Evolutionary conservation across 2,113 vertebrate genomes (phyloP).

Genomic region (Crotophaga sulcirostris): DNA sequence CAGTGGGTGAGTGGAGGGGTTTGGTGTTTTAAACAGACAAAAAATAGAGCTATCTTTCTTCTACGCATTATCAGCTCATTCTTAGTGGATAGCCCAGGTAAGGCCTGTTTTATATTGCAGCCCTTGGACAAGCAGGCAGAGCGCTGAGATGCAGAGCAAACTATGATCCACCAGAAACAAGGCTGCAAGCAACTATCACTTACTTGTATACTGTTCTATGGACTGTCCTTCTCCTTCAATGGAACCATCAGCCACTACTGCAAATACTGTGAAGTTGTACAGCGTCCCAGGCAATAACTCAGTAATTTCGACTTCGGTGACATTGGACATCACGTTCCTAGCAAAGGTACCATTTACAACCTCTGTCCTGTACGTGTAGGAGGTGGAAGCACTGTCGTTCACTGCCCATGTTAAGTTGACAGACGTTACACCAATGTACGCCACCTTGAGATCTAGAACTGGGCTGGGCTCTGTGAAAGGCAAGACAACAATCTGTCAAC

Average conservation of each 20-base stretch:
- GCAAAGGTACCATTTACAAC: fast-evolving
- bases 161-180: not conserved
- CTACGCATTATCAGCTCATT: not conserved
- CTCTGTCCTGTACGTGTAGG: not conserved
- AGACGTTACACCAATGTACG: not conserved
- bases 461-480: not conserved
- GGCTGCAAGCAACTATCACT: not conserved
- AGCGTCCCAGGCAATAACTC: not conserved
- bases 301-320: fast-evolving
- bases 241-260: fast-evolving
- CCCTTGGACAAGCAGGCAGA: not conserved
- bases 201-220: not conserved
- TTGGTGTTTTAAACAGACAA: not conserved
- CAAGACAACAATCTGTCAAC: not conserved
- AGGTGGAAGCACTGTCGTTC: fast-evolving
- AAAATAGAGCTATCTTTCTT: too few relatives aligned
- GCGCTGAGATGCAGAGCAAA: too few relatives aligned
- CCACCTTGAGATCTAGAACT: not conserved
- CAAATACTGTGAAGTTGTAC: not conserved
- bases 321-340: fast-evolving
- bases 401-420: not conserved
- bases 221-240: not conserved
- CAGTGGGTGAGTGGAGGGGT: too few relatives aligned
- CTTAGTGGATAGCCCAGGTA: not conserved
- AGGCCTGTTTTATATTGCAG: not conserved